phyloP scores from a whole-genome alignment of 2,113 vertebrate species.

The Leucosticte australis region DNA sequence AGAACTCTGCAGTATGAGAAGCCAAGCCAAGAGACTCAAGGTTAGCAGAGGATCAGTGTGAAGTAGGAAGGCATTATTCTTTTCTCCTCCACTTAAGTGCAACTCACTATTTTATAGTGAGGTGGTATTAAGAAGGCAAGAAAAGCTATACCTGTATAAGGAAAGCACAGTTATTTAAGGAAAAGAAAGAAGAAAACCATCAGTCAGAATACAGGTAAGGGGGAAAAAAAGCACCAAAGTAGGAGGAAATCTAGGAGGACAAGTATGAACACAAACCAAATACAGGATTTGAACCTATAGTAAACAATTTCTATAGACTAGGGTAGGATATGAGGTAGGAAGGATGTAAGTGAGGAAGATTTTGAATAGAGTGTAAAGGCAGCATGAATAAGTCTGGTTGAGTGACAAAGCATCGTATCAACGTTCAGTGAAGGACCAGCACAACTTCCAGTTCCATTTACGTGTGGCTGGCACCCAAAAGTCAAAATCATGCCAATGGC shows the following conservation, averaged over 20 bases:
- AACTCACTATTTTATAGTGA: not conserved
- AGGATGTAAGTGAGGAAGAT: not conserved
- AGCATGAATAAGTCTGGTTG: not conserved
- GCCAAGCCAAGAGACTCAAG: not conserved
- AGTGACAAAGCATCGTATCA: not conserved
- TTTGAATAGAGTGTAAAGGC: not conserved
- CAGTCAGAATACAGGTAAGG: not conserved
- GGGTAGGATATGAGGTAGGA: not conserved
- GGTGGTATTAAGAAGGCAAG: not conserved
- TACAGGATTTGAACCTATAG: not conserved
- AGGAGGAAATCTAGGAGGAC: not conserved
- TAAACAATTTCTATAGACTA: not conserved
- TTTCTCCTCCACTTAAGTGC: not conserved
- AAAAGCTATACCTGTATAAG: not conserved
- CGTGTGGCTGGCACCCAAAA: not conserved
- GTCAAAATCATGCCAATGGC: not conserved
- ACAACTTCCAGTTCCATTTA: not conserved
- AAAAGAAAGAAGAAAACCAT: not conserved
- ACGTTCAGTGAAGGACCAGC: not conserved
- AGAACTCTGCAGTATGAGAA: not conserved
- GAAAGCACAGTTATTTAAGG: not conserved
- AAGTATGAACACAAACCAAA: not conserved
- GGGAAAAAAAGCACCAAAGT: not conserved
- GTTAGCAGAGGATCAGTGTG: not conserved
- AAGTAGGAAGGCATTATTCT: not conserved